Evolutionary conservation across 2,797 vertebrate species (phyloP).

Genomic region (Acrossocheilus wenchowensis): DNA sequence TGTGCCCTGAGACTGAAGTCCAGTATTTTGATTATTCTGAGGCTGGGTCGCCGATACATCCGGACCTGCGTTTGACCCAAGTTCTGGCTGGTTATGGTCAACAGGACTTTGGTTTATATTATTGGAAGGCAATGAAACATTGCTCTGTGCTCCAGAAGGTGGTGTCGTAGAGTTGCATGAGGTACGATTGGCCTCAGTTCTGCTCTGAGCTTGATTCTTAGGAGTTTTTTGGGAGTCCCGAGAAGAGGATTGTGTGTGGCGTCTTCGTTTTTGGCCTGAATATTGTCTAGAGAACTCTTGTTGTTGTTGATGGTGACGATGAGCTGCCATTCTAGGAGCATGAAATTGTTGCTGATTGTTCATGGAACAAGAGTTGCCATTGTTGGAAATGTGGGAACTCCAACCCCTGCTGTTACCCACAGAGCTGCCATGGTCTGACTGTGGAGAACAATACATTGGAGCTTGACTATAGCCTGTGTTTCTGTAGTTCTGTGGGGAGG

Average conservation of each 20-base stretch:
- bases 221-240: not conserved
- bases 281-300: slow-evolving; percentile 3
- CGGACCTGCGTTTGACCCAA: not conserved
- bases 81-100: not conserved
- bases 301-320: not conserved
- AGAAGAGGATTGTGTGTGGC: not conserved
- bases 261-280: slow-evolving; percentile 5
- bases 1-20: not conserved
- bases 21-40: not conserved
- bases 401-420: not conserved
- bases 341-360: slow-evolving; percentile 19
- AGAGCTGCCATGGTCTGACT: slow-evolving; percentile 3
- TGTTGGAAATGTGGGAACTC: not conserved
- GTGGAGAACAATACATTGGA: not conserved
- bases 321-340: not conserved
- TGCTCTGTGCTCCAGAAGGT: not conserved
- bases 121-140: not conserved
- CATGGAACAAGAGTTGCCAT: not conserved
- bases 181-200: not conserved
- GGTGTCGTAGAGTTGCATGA: not conserved
- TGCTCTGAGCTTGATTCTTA: not conserved
- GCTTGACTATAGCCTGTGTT: not conserved
- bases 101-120: not conserved
- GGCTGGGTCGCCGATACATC: not conserved
- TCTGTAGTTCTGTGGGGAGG: not conserved